Conservation (phyloP, 1,140 invertebrate genomes). For the Pantala flavescens region DNA sequence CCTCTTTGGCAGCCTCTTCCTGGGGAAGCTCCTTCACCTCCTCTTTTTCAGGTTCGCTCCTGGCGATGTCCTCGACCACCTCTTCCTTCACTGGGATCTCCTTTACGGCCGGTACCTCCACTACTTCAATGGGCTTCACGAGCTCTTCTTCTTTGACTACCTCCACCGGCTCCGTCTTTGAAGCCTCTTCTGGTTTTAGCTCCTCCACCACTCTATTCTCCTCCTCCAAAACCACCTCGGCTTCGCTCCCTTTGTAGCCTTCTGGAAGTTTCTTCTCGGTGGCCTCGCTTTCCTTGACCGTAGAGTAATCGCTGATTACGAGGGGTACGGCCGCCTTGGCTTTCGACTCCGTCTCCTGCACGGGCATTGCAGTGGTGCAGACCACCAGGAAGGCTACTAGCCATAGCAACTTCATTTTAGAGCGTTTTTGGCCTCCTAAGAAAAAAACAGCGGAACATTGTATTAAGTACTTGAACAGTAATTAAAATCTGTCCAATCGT, state of each 20-base stretch:
- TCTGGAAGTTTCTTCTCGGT: background rate
- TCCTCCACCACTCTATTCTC: background rate
- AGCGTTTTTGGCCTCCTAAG: background rate
- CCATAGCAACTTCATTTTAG: background rate
- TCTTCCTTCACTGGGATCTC: background rate
- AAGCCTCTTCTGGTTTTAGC: background rate
- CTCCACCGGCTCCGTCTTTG: background rate
- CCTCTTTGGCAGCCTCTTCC: background rate
- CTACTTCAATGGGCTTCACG: background rate
- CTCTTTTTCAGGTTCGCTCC: background rate
- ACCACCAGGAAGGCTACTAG: background rate
- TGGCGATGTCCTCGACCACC: background rate
- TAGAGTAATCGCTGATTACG: background rate
- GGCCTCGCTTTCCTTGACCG: slow-evolving; percentile 1
- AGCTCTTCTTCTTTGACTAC: background rate
- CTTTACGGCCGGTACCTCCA: background rate
- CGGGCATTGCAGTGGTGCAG: background rate
- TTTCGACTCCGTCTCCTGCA: background rate
- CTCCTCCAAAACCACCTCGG: background rate
- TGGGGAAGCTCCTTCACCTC: background rate
- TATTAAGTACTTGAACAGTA: no score
- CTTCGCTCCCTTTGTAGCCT: background rate
- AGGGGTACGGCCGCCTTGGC: background rate
- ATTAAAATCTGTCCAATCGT: no score
- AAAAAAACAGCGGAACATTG: no score